Evolutionary conservation across 2,888 invertebrate species (phyloP).

Genomic region (Oxyscelio sp.): DNA sequence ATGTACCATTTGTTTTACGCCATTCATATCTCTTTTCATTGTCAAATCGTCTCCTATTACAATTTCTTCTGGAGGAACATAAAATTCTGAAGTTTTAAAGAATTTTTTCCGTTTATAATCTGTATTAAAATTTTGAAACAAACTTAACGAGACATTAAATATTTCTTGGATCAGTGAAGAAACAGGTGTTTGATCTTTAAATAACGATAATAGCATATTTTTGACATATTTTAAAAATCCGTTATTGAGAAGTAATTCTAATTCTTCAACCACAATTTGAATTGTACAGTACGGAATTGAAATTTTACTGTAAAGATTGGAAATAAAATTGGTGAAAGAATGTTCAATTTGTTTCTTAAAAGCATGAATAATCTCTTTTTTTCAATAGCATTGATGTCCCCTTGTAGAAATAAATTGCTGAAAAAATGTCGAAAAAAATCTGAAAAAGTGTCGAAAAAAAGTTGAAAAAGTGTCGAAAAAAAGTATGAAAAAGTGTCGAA

Average conservation of each 20-base stretch:
- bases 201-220: not conserved
- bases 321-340: not conserved
- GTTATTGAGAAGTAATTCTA: not conserved
- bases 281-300: not conserved
- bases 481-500: too few species aligned
- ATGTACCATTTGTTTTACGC: too few species aligned
- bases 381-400: too few species aligned
- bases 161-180: too few species aligned
- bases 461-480: too few species aligned
- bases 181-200: not conserved
- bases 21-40: not conserved
- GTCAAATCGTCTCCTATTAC: conserved; percentile 1
- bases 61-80: not conserved
- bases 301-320: not conserved
- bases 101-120: too few species aligned
- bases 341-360: not conserved
- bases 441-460: too few species aligned
- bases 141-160: too few species aligned
- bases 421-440: too few species aligned
- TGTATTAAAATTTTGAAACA: too few species aligned
- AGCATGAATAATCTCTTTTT: not conserved
- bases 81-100: not conserved
- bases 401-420: too few species aligned
- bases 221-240: not conserved
- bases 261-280: conserved; percentile 2